Percentiles rank a stretch among this genome's conserved stretches.
phyloP scores from a whole-genome alignment of 2,797 vertebrate species.

The Dryobates pubescens region DNA sequence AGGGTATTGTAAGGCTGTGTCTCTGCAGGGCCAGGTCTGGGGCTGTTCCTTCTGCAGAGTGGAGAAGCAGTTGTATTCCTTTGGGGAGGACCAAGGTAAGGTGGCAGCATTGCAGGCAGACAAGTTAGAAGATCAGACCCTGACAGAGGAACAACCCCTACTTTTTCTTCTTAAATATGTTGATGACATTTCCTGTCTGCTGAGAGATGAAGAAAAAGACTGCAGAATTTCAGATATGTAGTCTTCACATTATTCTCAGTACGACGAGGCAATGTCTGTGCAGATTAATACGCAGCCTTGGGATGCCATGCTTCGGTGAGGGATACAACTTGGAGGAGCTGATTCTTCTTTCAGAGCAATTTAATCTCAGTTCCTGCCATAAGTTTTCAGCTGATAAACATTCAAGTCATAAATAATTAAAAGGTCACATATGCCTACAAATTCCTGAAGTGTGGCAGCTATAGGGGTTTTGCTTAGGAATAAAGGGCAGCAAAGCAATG shows the following conservation, averaged over 20 bases:
- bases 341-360: background rate
- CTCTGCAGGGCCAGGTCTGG: background rate
- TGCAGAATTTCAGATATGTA: background rate
- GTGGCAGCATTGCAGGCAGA: background rate
- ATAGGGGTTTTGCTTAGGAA: slow-evolving; percentile 1
- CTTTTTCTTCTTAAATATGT: background rate
- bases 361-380: background rate
- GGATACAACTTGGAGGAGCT: background rate
- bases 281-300: background rate
- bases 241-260: background rate
- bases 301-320: background rate
- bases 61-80: background rate
- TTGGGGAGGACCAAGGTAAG: background rate
- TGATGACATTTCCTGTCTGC: background rate
- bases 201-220: background rate
- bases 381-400: background rate
- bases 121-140: background rate
- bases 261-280: background rate
- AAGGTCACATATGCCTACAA: background rate
- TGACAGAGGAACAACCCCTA: background rate
- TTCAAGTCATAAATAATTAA: slow-evolving; percentile 25
- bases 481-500: slow-evolving; percentile 28
- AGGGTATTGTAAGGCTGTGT: accelerated
- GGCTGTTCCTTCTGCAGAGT: background rate
- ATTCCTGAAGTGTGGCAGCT: slow-evolving; percentile 16